Percentiles rank a stretch among this genome's conserved stretches.
These are phyloP conservation scores for Poecilia gillii DNA, from an alignment of 2,797 vertebrate species.

Conservation along the genomic window DNA sequence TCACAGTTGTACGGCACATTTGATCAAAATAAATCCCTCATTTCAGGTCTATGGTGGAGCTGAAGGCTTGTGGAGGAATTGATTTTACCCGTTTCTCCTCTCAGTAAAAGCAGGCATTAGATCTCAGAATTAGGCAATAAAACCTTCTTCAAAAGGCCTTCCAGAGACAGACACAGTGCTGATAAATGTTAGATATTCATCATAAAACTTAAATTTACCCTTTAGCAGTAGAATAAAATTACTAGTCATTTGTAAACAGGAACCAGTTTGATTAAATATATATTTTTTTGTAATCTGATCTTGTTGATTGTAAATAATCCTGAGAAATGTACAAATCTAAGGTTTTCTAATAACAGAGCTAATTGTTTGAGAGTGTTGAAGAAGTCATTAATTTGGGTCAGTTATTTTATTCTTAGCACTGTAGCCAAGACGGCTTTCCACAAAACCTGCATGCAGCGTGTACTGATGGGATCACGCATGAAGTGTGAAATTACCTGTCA, in stretches of 20 bases:
- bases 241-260: neutral
- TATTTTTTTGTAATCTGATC: neutral
- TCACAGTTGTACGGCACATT: neutral
- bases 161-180: neutral
- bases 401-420: neutral
- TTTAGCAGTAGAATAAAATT: neutral
- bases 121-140: neutral
- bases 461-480: neutral
- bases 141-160: neutral
- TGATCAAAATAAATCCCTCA: neutral
- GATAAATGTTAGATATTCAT: neutral
- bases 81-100: neutral
- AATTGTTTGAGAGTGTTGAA: neutral
- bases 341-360: neutral
- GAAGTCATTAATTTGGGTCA: neutral
- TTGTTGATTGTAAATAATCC: neutral
- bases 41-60: neutral
- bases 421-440: neutral
- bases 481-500: slow-evolving; percentile 11
- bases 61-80: neutral
- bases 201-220: neutral
- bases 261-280: neutral
- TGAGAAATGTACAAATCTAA: neutral
- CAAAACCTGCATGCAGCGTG: neutral
- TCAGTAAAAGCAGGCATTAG: neutral